Base-by-base conservation (phyloP, 2,113 vertebrate genomes). In the Tragelaphus imberbis region DNA sequence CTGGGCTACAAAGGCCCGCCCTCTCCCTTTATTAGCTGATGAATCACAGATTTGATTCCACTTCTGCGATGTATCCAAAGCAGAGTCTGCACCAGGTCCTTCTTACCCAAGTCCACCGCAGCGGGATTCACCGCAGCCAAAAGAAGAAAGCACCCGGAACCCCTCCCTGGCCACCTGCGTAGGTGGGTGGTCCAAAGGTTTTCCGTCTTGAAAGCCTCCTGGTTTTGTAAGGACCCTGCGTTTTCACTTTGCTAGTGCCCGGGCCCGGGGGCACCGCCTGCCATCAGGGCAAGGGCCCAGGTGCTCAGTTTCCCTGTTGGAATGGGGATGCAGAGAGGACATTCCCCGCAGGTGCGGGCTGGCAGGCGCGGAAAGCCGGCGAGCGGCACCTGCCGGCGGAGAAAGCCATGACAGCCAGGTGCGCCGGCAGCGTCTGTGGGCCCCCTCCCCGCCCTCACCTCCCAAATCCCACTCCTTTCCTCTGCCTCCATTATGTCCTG, bases 391-490 rank as follows among this genome's bases (percentile, higher is more conserved):
- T 91, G 91, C 88, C 59, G 86, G 95, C 6, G 55, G 0, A 2
- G 0, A 7, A 3, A 15, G 23, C 15, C 47, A 84, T 16, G 59
- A 68, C 6, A 6, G 6, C 19, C 71, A 16, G 12, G 23, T 14
- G 33, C 27, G 14, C 21, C 0, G 2, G 25, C 23, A 1, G 13
- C 5, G 12, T 7, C 16, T 0, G 53, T 5, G 5, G 13, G 71
- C 3, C 7, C 25, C 71, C 10, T 58, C 16, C 25, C 11, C 1
- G 2, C 9, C 4, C 33, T 9, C 56, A 6, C 63, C 10, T 1
- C 10, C 59, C 13, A 30, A 56, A 10, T 11, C 49, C 9, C 9
- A 27, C 47, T 53, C 33, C 23, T 7, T 25, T 2, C 21, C 19
- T 28, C 33, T 8, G 71, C 36, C 19, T 36, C n/a, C 9, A 58